phyloP scores from a whole-genome alignment of 2,113 vertebrate species.

The Chunga burmeisteri region DNA sequence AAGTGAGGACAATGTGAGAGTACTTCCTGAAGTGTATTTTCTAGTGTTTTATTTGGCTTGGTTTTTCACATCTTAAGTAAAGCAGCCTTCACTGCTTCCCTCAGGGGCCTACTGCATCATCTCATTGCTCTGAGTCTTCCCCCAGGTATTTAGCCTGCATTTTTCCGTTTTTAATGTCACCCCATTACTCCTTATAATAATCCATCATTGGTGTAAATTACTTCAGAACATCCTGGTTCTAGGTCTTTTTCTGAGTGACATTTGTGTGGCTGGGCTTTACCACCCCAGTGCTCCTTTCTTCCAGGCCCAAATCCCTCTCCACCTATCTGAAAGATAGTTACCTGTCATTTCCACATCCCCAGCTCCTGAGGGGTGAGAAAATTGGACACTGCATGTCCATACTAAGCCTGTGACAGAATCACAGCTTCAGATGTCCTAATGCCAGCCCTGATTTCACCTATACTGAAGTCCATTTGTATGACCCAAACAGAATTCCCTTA shows the following conservation, averaged over 20 bases:
- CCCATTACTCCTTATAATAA: neutral
- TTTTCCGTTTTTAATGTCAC: neutral
- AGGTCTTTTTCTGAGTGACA: neutral
- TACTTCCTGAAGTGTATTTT: neutral
- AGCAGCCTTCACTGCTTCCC: neutral
- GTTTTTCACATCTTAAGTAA: neutral
- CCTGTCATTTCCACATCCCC: too few relatives aligned
- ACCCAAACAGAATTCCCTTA: neutral
- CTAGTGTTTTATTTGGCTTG: neutral
- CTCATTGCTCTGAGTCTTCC: neutral
- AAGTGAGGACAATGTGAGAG: neutral
- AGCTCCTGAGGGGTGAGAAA: neutral
- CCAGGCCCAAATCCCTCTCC: neutral
- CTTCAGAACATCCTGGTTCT: neutral
- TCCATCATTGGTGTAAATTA: neutral
- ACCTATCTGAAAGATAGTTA: neutral
- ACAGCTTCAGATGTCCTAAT: neutral
- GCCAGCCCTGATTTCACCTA: neutral
- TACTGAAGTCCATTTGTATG: neutral
- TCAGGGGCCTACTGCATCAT: neutral
- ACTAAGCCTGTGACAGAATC: neutral
- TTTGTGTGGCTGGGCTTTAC: neutral
- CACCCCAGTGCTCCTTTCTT: neutral
- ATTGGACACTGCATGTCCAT: fast-evolving
- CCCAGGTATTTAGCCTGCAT: neutral